Evolutionary conservation across 2,797 vertebrate genomes (phyloP).

Genomic region (Buceros bicornis): DNA sequence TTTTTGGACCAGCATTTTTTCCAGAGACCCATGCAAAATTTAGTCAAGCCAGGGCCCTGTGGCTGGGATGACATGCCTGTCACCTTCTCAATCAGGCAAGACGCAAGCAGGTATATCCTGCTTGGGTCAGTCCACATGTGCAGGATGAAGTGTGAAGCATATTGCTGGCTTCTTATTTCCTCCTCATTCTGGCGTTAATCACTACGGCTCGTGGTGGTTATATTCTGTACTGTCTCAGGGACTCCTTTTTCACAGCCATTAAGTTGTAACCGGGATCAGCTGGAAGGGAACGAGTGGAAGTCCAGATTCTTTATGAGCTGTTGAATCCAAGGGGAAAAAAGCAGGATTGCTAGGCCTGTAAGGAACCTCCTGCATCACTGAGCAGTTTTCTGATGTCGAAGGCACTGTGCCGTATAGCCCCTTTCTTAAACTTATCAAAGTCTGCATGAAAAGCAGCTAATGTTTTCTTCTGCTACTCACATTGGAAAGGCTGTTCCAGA

Average conservation of each 20-base stretch:
- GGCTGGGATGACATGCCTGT: neutral
- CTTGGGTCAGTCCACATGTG: neutral
- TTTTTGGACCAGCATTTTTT: neutral
- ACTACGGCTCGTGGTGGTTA: constrained; percentile 32
- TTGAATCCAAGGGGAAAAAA: constrained; percentile 15
- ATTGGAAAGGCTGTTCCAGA: neutral
- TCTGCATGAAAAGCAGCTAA: neutral
- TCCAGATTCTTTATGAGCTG: constrained; percentile 62
- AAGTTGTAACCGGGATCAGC: constrained; percentile 56
- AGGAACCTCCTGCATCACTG: neutral
- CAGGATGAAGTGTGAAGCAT: constrained; percentile 8
- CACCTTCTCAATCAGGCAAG: neutral
- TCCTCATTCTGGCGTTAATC: constrained; percentile 31
- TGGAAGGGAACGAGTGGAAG: constrained; percentile 40
- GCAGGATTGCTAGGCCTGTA: neutral
- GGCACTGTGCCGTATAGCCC: neutral
- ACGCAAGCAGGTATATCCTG: neutral
- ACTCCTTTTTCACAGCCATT: constrained; percentile 59
- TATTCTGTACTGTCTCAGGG: constrained; percentile 48
- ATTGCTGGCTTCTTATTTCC: constrained; percentile 40
- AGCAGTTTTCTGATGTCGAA: neutral
- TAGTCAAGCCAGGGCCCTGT: neutral
- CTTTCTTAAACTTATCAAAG: constrained; percentile 7
- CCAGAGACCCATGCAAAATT: neutral
- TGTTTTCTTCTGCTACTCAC: neutral